Evolutionary conservation across 2,113 vertebrate genomes (phyloP).

Genomic region (Mesoclemmys tuberculata): DNA sequence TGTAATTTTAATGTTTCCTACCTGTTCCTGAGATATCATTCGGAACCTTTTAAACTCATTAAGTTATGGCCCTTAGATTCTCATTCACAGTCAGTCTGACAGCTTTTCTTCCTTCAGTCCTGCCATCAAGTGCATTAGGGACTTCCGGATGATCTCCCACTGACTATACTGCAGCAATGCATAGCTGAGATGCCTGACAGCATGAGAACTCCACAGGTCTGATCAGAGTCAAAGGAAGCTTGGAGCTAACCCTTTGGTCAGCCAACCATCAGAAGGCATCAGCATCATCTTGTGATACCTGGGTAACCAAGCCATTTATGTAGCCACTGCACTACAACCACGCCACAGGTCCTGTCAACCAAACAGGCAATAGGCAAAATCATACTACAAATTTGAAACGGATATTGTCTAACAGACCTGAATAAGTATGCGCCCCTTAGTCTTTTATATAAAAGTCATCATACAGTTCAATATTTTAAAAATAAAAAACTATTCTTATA

Average conservation of each 20-base stretch:
- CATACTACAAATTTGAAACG: not conserved
- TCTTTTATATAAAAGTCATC: not conserved
- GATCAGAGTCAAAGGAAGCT: not conserved
- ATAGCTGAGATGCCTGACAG: not conserved
- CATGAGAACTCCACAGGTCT: not conserved
- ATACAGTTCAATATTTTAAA: not conserved
- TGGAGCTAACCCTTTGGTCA: not conserved
- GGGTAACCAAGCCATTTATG: not conserved
- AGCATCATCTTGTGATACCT: constrained; percentile 50
- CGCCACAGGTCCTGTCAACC: not conserved
- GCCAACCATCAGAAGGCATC: not conserved
- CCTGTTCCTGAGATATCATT: not conserved
- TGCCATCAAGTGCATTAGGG: not conserved
- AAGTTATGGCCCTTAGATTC: not conserved
- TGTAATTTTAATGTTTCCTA: not conserved
- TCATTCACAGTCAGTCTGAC: constrained; percentile 22
- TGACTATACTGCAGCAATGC: not conserved
- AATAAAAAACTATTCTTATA: not conserved
- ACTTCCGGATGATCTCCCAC: constrained; percentile 38
- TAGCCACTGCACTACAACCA: not conserved
- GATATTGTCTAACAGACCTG: not conserved
- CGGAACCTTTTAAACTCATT: constrained; percentile 11
- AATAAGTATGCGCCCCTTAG: not conserved
- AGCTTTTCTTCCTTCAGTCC: not conserved
- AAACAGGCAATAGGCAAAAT: not conserved